These are phyloP conservation scores for Sebastes flavidus DNA, from an alignment of 2,797 vertebrate genomes.

Conservation along the genomic window DNA sequence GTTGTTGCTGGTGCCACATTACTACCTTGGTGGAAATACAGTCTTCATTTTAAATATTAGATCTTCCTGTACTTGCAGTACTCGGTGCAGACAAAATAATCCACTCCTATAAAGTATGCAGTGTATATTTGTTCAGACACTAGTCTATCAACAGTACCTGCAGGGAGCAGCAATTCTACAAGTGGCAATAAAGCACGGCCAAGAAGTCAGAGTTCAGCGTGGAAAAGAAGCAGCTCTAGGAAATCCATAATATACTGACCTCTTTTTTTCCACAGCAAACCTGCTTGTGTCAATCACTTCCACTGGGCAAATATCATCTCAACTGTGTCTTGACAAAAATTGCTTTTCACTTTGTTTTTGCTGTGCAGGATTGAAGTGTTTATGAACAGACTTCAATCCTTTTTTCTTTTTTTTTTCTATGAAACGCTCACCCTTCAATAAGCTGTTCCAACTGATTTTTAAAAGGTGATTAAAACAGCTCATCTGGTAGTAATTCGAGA, in stretches of 20 bases:
- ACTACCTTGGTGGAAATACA: not conserved
- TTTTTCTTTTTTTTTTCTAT: not conserved
- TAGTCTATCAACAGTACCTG: conserved; percentile 4
- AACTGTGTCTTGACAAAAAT: conserved; percentile 41
- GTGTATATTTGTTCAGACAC: not conserved
- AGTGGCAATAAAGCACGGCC: conserved; percentile 40
- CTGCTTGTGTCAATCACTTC: conserved; percentile 68
- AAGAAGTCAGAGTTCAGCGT: conserved; percentile 58
- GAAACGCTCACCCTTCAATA: not conserved
- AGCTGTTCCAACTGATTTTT: conserved; percentile 22
- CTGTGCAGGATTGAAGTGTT: not conserved
- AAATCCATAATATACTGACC: conserved; percentile 58
- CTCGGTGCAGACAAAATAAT: not conserved
- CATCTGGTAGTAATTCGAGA: conserved; percentile 32
- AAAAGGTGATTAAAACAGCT: conserved; percentile 40
- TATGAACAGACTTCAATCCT: not conserved
- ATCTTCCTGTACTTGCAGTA: not conserved
- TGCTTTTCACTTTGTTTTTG: conserved; percentile 39
- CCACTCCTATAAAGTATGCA: not conserved
- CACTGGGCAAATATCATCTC: conserved; percentile 41
- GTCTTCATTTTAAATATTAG: conserved; percentile 4
- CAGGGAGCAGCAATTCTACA: conserved; percentile 14
- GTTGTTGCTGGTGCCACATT: not conserved
- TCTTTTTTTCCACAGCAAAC: conserved; percentile 40
- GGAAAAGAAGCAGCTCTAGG: conserved; percentile 42